These are phyloP conservation scores for Oceanodroma leucorhoa DNA, from an alignment of 2,797 vertebrate species.

Conservation along the genomic window DNA sequence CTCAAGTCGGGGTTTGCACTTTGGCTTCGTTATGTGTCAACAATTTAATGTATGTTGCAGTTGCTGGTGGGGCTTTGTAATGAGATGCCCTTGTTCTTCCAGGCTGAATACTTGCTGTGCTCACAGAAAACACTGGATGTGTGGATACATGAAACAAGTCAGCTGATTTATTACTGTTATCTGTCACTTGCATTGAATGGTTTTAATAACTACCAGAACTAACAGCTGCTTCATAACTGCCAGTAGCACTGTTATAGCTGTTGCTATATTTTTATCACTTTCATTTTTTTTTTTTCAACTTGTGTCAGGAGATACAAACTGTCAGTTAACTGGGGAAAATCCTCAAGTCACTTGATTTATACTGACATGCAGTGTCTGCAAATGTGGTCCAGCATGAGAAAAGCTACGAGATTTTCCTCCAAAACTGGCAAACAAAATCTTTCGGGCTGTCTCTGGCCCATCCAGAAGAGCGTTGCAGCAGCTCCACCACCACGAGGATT, in stretches of 20 bases:
- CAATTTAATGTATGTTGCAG: neutral
- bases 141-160: neutral
- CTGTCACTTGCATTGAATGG: neutral
- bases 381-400: neutral
- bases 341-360: neutral
- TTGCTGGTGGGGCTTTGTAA: neutral
- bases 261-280: neutral
- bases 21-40: neutral
- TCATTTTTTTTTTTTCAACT: neutral
- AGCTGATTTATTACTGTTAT: neutral
- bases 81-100: neutral
- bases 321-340: neutral
- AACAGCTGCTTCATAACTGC: neutral
- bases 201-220: conserved; percentile 15
- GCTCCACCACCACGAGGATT: neutral
- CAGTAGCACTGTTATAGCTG: neutral
- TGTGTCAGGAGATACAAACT: neutral
- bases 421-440: neutral
- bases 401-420: neutral
- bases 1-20: neutral
- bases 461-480: neutral
- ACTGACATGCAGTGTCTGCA: neutral
- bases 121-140: neutral
- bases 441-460: rapidly evolving
- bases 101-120: neutral